A percentile compares a stretch with the other conserved stretches of the same genome.
Conservation (phyloP, 2,888 invertebrate species). For the Cerastoderma edule region DNA sequence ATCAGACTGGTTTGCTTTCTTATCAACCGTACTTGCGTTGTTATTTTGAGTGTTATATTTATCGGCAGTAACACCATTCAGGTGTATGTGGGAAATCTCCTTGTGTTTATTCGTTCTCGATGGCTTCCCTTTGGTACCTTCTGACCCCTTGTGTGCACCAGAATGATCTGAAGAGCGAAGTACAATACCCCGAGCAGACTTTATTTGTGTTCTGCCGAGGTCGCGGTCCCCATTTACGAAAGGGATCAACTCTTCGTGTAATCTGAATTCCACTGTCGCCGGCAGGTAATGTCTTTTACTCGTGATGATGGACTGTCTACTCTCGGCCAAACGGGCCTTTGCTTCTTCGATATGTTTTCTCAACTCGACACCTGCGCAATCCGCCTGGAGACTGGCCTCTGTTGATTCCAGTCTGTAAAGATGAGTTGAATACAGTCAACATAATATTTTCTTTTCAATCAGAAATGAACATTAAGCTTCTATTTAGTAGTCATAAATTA, state of each 20-base stretch:
- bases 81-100: not conserved
- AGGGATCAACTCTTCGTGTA: constrained; percentile 21
- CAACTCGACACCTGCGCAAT: constrained; percentile 30
- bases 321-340: constrained; percentile 24
- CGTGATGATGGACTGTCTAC: constrained; percentile 35
- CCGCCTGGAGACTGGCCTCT: constrained; percentile 33
- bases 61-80: not conserved
- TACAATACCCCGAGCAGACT: constrained; percentile 1
- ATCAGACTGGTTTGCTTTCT: too few species aligned
- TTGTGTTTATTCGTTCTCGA: constrained; percentile 1
- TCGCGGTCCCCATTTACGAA: constrained; percentile 13
- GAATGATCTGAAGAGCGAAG: not conserved
- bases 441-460: not conserved
- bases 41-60: too few species aligned
- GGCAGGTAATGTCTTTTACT: constrained; percentile 39
- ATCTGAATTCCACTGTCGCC: constrained; percentile 31
- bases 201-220: constrained; percentile 12
- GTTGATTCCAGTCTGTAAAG: constrained; percentile 36
- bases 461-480: not conserved
- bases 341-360: constrained; percentile 46
- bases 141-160: not conserved
- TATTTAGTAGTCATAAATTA: not conserved
- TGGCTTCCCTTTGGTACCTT: too few species aligned
- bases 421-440: not conserved
- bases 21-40: too few species aligned